phyloP scores from a whole-genome alignment of 2,113 vertebrate species.

The Shinisaurus crocodilurus region DNA sequence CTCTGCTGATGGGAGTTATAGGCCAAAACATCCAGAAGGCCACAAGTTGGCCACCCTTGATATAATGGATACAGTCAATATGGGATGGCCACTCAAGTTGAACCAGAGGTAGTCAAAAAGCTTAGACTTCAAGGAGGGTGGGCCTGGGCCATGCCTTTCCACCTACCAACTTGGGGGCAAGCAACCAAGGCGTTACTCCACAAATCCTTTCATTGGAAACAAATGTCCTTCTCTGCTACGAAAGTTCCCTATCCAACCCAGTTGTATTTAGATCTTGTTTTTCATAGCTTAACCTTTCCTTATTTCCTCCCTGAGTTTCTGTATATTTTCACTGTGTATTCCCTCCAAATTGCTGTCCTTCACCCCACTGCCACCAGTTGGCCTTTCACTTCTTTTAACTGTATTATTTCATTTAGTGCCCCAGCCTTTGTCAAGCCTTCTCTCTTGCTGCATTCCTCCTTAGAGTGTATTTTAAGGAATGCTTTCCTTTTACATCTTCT shows the following conservation, averaged over 20 bases:
- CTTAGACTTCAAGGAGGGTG: background rate
- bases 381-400: background rate
- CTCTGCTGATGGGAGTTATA: too few species aligned
- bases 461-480: conserved; percentile 8
- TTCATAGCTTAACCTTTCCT: background rate
- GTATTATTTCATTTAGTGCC: background rate
- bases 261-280: background rate
- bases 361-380: background rate
- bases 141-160: background rate
- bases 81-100: background rate
- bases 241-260: background rate
- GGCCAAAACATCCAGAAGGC: too few species aligned
- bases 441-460: background rate
- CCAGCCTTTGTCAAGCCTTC: background rate
- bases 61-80: background rate
- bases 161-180: background rate
- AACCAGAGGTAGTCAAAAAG: background rate
- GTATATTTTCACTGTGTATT: background rate
- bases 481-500: conserved; percentile 22
- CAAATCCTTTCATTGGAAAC: background rate
- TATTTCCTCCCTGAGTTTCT: background rate
- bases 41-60: background rate
- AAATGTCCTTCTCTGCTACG: background rate
- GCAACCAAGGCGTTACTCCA: background rate
- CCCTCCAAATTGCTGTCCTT: background rate